Percentiles rank a stretch among this genome's conserved stretches.
These are phyloP conservation scores for Rhincodon typus DNA, from an alignment of 2,797 vertebrate species.

Conservation along the genomic window DNA sequence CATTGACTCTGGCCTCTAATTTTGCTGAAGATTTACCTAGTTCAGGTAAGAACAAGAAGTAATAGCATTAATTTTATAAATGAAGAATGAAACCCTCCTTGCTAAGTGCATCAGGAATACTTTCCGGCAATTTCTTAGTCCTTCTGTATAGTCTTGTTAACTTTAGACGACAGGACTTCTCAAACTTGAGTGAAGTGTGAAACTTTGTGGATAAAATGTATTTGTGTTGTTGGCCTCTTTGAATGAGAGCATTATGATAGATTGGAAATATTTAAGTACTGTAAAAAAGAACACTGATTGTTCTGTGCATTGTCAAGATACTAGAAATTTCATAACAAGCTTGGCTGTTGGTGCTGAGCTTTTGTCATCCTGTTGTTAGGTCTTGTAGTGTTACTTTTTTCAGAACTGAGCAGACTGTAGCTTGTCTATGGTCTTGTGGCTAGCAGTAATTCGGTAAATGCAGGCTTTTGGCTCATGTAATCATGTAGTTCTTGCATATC, in stretches of 20 bases:
- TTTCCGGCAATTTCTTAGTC: constrained; percentile 12
- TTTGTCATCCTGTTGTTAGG: neutral
- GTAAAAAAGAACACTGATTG: neutral
- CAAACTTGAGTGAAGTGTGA: neutral
- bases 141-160: neutral
- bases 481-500: neutral
- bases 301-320: constrained; percentile 44
- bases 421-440: neutral
- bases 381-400: neutral
- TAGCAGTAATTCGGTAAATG: neutral
- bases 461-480: neutral
- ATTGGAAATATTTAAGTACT: neutral
- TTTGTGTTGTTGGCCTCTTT: neutral
- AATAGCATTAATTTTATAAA: neutral
- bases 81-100: neutral
- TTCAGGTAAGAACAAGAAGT: constrained; percentile 27
- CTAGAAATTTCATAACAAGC: neutral
- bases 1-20: constrained; percentile 60
- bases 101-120: neutral
- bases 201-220: neutral
- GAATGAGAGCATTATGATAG: neutral
- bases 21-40: constrained; percentile 51
- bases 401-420: neutral
- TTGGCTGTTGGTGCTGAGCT: neutral
- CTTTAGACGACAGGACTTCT: neutral